These are phyloP conservation scores for Phyllopteryx taeniolatus DNA, from an alignment of 2,113 vertebrate species.

Conservation along the genomic window DNA sequence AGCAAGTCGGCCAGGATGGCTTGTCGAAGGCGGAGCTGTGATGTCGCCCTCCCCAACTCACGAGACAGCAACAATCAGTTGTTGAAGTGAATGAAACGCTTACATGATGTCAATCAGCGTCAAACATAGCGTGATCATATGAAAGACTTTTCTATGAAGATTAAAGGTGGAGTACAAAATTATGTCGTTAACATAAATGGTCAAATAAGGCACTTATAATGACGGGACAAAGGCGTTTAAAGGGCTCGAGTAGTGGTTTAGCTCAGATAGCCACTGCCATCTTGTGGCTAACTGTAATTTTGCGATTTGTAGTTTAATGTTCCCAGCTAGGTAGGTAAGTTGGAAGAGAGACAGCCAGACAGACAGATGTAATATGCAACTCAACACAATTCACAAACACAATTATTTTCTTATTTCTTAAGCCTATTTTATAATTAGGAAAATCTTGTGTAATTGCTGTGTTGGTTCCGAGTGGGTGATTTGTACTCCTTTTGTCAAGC, in stretches of 20 bases:
- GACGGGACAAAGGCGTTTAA: no score
- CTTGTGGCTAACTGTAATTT: slow-evolving; percentile 15
- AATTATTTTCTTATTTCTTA: background rate
- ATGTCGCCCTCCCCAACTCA: slow-evolving; percentile 8
- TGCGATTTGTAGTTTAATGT: background rate
- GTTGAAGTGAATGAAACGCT: no score
- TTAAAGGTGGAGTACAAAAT: no score
- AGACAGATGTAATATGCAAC: no score
- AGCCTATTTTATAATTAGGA: slow-evolving; percentile 4
- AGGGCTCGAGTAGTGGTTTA: background rate
- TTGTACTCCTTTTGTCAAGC: no score
- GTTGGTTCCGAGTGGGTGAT: no score
- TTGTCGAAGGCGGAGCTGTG: slow-evolving; percentile 67
- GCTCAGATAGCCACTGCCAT: background rate
- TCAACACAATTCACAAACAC: slow-evolving; percentile 20
- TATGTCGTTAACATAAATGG: background rate
- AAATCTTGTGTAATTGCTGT: background rate
- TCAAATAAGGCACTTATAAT: background rate
- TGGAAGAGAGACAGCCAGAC: no score
- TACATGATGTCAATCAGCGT: no score
- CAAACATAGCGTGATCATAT: no score
- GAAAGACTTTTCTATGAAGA: background rate
- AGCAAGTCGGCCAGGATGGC: slow-evolving; percentile 43
- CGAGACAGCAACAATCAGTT: slow-evolving; percentile 42
- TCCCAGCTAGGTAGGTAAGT: no score